Evolutionary conservation across 2,113 vertebrate genomes (phyloP).

Genomic region (Scalopus aquaticus): DNA sequence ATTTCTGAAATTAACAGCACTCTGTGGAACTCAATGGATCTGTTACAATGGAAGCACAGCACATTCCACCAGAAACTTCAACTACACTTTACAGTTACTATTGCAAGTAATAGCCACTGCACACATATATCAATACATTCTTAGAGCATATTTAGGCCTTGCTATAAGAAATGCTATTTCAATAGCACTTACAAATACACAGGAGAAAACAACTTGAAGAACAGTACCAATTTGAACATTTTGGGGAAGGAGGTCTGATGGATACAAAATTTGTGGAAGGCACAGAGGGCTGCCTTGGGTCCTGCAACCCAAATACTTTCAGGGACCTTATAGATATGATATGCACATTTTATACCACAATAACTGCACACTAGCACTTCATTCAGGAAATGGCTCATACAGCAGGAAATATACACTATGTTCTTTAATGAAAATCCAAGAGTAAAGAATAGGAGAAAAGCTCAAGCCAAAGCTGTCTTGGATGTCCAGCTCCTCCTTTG

Average conservation of each 20-base stretch:
- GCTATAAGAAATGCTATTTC: neutral
- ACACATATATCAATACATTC: neutral
- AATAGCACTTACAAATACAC: neutral
- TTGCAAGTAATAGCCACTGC: neutral
- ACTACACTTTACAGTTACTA: neutral
- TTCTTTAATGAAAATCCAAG: neutral
- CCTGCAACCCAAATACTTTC: neutral
- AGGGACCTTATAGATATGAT: neutral
- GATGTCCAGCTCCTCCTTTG: neutral
- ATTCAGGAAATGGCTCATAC: neutral
- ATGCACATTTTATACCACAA: neutral
- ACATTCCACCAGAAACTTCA: neutral
- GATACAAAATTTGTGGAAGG: neutral
- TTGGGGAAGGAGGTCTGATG: neutral
- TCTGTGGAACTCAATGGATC: neutral
- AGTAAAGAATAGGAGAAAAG: neutral
- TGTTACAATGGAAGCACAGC: neutral
- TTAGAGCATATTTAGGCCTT: neutral
- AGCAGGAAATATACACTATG: neutral
- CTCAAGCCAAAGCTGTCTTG: neutral
- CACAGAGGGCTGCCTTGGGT: neutral
- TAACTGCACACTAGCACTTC: neutral
- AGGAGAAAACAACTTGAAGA: neutral
- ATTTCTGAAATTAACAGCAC: neutral
- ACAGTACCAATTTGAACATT: neutral